A percentile compares a stretch with the other conserved stretches of the same genome.
These are phyloP conservation scores for Drosophila pseudoobscura DNA, from an alignment of 1,140 invertebrate species.

Conservation along the genomic window DNA sequence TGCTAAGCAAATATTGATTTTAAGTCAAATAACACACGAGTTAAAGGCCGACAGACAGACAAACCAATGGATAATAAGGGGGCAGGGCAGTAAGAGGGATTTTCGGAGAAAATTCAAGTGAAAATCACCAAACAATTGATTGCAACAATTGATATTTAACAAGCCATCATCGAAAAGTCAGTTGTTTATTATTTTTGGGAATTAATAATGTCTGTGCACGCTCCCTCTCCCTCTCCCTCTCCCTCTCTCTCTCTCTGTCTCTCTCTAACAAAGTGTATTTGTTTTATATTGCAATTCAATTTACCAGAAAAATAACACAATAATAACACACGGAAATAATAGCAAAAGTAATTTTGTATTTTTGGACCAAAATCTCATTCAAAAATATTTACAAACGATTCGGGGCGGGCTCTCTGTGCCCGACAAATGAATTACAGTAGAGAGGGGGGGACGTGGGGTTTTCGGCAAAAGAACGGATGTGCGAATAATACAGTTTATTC, in stretches of 20 bases:
- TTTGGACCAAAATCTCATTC: constrained; percentile 16
- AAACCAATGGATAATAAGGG: constrained; percentile 1
- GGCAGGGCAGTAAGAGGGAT: background rate
- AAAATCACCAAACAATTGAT: constrained; percentile 31
- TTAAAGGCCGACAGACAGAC: background rate
- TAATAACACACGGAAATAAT: constrained; percentile 34
- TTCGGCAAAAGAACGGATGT: background rate
- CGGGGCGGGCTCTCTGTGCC: constrained; percentile 21
- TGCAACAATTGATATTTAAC: constrained; percentile 40
- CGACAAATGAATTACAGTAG: constrained; percentile 52
- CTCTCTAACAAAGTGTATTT: constrained; percentile 33
- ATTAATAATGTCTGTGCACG: constrained; percentile 36
- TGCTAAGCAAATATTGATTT: constrained; percentile 63
- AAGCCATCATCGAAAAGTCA: constrained; percentile 38
- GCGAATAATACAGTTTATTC: constrained; percentile 37
- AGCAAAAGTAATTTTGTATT: constrained; percentile 55
- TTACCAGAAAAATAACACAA: constrained; percentile 54
- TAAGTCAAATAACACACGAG: constrained; percentile 29
- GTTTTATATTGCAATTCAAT: constrained; percentile 53
- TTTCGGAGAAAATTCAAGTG: background rate
- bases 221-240: too few relatives aligned
- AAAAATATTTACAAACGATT: constrained; percentile 46
- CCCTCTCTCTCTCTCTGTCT: too few relatives aligned
- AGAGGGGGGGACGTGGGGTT: background rate
- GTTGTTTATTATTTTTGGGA: constrained; percentile 52